These are phyloP conservation scores for Leguminivora glycinivorella DNA, from an alignment of 1,140 invertebrate species.

Conservation along the genomic window DNA sequence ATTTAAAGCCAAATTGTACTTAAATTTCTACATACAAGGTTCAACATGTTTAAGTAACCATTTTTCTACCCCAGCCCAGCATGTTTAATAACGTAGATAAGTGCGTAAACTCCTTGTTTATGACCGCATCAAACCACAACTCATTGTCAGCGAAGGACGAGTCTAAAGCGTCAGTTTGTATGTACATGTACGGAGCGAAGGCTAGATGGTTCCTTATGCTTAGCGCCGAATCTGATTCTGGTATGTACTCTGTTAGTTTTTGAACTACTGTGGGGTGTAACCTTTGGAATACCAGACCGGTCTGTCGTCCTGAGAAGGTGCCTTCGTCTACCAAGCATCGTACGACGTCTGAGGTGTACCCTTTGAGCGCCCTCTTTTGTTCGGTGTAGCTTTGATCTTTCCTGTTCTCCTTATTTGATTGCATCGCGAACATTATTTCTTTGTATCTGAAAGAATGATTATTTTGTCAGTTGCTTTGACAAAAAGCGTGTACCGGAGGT, in stretches of 20 bases:
- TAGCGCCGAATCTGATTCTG: slow-evolving; percentile 53
- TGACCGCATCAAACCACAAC: slow-evolving; percentile 51
- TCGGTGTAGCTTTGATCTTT: slow-evolving; percentile 38
- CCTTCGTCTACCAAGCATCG: slow-evolving; percentile 61
- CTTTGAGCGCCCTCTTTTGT: slow-evolving; percentile 47
- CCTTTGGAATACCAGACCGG: slow-evolving; percentile 59
- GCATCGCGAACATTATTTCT: slow-evolving; percentile 45
- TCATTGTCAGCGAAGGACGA: slow-evolving; percentile 50
- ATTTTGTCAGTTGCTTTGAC: background rate
- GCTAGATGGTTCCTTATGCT: slow-evolving; percentile 68
- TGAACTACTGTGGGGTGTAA: slow-evolving; percentile 54
- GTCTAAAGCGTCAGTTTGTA: slow-evolving; percentile 46
- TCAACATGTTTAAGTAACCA: background rate
- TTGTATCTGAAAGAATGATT: slow-evolving; percentile 49
- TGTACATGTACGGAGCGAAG: slow-evolving; percentile 64
- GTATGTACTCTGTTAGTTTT: slow-evolving; percentile 53
- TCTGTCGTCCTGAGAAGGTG: slow-evolving; percentile 45
- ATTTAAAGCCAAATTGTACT: background rate
- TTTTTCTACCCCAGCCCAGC: slow-evolving; percentile 16
- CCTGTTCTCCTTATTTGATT: slow-evolving; percentile 38
- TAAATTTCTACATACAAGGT: background rate
- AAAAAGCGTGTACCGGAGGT: background rate
- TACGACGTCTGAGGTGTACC: slow-evolving; percentile 57
- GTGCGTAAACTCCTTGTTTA: slow-evolving; percentile 50
- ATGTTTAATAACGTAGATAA: slow-evolving; percentile 32